Evolutionary conservation across 2,888 invertebrate genomes (phyloP).

Genomic region (Myathropa florea): DNA sequence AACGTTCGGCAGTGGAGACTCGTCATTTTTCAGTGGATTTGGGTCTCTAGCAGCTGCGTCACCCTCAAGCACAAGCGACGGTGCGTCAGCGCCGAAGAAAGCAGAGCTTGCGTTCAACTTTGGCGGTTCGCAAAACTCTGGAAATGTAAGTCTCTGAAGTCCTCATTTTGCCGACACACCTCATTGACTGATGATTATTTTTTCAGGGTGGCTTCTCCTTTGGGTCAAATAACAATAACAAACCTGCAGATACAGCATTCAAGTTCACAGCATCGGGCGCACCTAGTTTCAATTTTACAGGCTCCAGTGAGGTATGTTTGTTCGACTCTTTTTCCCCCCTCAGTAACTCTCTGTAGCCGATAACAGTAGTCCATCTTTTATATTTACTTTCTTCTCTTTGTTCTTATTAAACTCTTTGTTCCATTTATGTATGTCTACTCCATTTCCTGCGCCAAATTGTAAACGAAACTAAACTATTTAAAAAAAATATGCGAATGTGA

Average conservation of each 20-base stretch:
- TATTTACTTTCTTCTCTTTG: constrained; percentile 24
- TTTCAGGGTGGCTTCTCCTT: constrained; percentile 71
- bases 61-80: constrained; percentile 61
- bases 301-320: constrained; percentile 69
- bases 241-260: constrained; percentile 71
- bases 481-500: constrained; percentile 63
- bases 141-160: constrained; percentile 46
- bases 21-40: constrained; percentile 71
- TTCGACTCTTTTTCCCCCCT: background rate
- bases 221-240: constrained; percentile 68
- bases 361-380: background rate
- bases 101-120: constrained; percentile 77
- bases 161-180: background rate
- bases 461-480: constrained; percentile 9
- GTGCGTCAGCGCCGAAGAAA: constrained; percentile 74
- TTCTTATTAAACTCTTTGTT: constrained; percentile 23
- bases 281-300: constrained; percentile 77
- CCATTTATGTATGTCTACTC: constrained; percentile 1
- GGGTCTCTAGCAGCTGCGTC: constrained; percentile 58
- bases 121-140: constrained; percentile 65
- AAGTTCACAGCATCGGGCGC: constrained; percentile 71
- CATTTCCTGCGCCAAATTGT: background rate
- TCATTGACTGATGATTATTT: background rate
- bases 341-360: background rate
- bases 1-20: constrained; percentile 54